These are phyloP conservation scores for Drosophila robusta DNA, from an alignment of 2,888 invertebrate genomes.

Conservation along the genomic window DNA sequence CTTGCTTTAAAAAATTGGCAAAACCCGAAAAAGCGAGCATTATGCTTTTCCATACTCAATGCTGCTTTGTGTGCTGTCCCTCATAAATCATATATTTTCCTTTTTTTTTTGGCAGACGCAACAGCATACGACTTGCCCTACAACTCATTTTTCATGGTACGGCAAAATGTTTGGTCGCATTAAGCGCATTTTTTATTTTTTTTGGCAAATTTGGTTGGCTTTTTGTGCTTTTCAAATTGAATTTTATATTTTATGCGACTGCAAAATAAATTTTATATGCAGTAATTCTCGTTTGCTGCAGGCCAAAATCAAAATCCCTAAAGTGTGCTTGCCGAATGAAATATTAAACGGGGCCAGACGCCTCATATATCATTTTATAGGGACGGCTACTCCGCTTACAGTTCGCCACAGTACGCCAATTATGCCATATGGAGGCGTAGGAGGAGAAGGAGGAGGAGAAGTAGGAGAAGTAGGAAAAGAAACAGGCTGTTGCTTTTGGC, in stretches of 20 bases:
- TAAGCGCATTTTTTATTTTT: slow-evolving; percentile 42
- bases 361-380: slow-evolving; percentile 32
- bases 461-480: slow-evolving; percentile 5
- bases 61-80: slow-evolving; percentile 13
- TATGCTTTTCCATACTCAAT: slow-evolving; percentile 32
- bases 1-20: slow-evolving; percentile 47
- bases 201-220: slow-evolving; percentile 30
- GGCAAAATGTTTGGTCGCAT: slow-evolving; percentile 63
- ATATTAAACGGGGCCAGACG: slow-evolving; percentile 52
- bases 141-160: slow-evolving; percentile 61
- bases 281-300: slow-evolving; percentile 46
- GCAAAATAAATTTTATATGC: slow-evolving; percentile 59
- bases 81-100: slow-evolving; percentile 69
- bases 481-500: slow-evolving; percentile 49
- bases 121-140: slow-evolving; percentile 7
- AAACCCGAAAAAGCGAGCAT: slow-evolving; percentile 43
- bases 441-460: not conserved
- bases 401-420: slow-evolving; percentile 47
- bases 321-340: slow-evolving; percentile 66
- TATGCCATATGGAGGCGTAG: slow-evolving; percentile 50
- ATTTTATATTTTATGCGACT: slow-evolving; percentile 59
- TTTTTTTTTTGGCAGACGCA: slow-evolving; percentile 18
- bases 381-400: slow-evolving; percentile 18
- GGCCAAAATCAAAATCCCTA: slow-evolving; percentile 59
- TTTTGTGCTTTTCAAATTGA: slow-evolving; percentile 56